A percentile compares a stretch with the other conserved stretches of the same genome.
These are phyloP conservation scores for Opisthocomus hoazin DNA, from an alignment of 2,113 vertebrate genomes.

Conservation along the genomic window DNA sequence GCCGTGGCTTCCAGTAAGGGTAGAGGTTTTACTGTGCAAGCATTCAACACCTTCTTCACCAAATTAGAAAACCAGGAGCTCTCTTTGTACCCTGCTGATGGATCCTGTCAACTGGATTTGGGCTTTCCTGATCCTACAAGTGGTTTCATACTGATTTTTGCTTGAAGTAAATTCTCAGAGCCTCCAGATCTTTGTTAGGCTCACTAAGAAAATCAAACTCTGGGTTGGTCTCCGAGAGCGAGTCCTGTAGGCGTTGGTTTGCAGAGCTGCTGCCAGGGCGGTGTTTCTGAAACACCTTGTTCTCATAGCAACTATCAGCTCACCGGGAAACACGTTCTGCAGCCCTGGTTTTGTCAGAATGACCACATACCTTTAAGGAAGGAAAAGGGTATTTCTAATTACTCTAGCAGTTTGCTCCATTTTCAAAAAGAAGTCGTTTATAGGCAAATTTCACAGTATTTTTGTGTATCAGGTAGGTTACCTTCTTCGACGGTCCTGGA, in stretches of 20 bases:
- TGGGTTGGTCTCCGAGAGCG: fast-evolving
- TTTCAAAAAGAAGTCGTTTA: not conserved
- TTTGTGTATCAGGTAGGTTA: no score
- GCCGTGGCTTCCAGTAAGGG: not conserved
- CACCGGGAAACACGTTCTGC: fast-evolving
- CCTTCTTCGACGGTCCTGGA: not conserved
- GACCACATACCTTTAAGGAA: not conserved
- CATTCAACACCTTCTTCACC: not conserved
- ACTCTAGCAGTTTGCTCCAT: not conserved
- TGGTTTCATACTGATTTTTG: not conserved
- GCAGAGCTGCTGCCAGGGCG: not conserved
- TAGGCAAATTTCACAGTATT: not conserved
- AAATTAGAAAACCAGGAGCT: not conserved
- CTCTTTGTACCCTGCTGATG: not conserved
- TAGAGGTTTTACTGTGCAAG: not conserved
- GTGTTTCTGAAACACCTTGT: not conserved
- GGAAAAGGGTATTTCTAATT: not conserved
- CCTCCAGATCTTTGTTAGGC: not conserved
- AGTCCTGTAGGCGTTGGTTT: not conserved
- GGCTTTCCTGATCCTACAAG: not conserved
- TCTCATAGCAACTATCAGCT: not conserved
- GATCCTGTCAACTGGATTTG: not conserved
- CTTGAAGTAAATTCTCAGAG: not conserved
- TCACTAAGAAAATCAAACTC: not conserved
- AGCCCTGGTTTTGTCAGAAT: not conserved